These are phyloP conservation scores for Onychostruthus taczanowskii DNA, from an alignment of 2,113 vertebrate genomes.

Conservation along the genomic window DNA sequence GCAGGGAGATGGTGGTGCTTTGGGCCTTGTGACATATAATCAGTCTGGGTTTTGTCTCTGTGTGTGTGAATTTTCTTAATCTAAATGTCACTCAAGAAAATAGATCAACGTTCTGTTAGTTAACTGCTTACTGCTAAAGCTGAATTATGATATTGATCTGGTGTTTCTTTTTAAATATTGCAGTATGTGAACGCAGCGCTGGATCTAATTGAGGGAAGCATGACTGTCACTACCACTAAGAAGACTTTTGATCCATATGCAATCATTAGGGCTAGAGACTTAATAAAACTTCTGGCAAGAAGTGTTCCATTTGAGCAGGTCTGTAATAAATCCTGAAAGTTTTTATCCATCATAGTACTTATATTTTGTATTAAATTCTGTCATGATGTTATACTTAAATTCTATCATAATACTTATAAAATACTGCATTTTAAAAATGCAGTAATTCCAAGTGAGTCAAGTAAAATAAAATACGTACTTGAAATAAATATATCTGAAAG, in stretches of 20 bases:
- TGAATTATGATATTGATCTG: background rate
- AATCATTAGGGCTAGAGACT: slow-evolving; percentile 90
- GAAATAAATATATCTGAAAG: background rate
- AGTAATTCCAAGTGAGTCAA: background rate
- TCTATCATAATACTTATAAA: background rate
- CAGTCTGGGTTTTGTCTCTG: background rate
- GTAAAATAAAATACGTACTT: background rate
- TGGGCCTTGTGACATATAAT: fast-evolving
- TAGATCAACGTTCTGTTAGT: background rate
- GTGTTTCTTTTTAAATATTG: background rate
- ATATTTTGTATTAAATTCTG: background rate
- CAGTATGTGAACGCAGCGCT: slow-evolving; percentile 85
- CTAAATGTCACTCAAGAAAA: background rate
- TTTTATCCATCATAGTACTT: background rate
- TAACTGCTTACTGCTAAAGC: background rate
- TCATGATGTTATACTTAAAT: background rate
- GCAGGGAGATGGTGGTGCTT: background rate
- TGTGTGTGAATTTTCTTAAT: background rate
- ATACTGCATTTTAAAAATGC: fast-evolving
- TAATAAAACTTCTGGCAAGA: slow-evolving; percentile 92
- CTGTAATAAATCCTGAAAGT: background rate
- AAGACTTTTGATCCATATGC: slow-evolving; percentile 94
- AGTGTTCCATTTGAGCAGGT: slow-evolving; percentile 98
- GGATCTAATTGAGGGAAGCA: slow-evolving; percentile 95
- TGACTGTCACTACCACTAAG: slow-evolving; percentile 90